These are phyloP conservation scores for Chrysaora quinquecirrha DNA, from an alignment of 30 jellyfish, hydroid and myxozoan genomes.

Conservation along the genomic window DNA sequence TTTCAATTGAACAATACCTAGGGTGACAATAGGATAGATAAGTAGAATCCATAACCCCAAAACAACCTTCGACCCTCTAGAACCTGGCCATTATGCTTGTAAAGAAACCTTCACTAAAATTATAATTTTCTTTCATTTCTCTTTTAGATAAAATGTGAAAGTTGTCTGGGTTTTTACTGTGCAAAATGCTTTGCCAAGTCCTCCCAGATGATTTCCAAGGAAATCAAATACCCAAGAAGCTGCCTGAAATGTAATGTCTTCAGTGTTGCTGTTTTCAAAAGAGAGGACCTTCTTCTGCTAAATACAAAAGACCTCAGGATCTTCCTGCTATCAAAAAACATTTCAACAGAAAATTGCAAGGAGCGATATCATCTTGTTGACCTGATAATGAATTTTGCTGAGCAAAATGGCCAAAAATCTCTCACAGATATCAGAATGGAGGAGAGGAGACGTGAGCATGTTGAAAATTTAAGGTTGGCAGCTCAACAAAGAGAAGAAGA, in stretches of 20 bases:
- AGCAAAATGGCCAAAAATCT: slow-evolving; percentile 72
- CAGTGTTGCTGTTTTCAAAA: slow-evolving; percentile 27
- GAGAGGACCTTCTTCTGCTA: slow-evolving; percentile 84
- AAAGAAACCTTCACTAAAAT: no score
- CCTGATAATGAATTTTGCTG: slow-evolving; percentile 95
- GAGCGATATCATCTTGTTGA: slow-evolving; percentile 89
- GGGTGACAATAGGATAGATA: no score
- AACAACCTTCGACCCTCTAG: no score
- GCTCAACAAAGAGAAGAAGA: slow-evolving; percentile 76
- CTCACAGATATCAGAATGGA: slow-evolving; percentile 79
- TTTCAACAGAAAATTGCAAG: slow-evolving; percentile 78
- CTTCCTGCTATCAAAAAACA: slow-evolving; percentile 61
- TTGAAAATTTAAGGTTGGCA: slow-evolving; percentile 81
- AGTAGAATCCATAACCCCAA: no score
- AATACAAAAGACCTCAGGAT: slow-evolving; percentile 71
- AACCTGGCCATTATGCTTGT: no score
- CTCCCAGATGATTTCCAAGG: slow-evolving; percentile 22
- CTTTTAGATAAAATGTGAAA: slow-evolving; percentile 75
- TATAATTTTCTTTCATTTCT: no score
- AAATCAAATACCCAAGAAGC: not conserved
- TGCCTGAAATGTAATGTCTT: slow-evolving; percentile 88
- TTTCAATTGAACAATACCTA: no score
- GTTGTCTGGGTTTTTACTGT: slow-evolving; percentile 77
- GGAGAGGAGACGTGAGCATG: slow-evolving; percentile 47
- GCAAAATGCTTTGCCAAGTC: slow-evolving; percentile 81